These are phyloP conservation scores for Dasypolia templi DNA, from an alignment of 2,888 invertebrate species.

Conservation along the genomic window DNA sequence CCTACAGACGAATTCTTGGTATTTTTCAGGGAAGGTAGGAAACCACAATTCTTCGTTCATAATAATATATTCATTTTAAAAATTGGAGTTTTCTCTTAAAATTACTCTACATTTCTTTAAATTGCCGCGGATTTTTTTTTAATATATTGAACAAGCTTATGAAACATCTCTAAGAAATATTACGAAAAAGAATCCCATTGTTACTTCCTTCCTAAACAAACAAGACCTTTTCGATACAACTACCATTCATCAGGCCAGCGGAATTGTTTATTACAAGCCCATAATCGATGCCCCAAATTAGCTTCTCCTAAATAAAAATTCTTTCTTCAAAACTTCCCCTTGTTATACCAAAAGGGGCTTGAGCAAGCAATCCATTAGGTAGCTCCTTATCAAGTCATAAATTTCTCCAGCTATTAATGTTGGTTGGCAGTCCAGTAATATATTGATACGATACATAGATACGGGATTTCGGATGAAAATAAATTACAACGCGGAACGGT, in stretches of 20 bases:
- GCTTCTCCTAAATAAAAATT: slow-evolving; percentile 38
- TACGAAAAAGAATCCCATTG: slow-evolving; percentile 31
- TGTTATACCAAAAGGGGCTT: slow-evolving; percentile 33
- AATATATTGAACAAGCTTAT: slow-evolving; percentile 23
- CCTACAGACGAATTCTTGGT: not conserved
- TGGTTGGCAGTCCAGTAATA: slow-evolving; percentile 75
- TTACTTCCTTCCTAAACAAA: slow-evolving; percentile 41
- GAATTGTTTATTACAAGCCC: slow-evolving; percentile 59
- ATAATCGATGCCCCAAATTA: slow-evolving; percentile 60
- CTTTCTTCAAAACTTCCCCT: slow-evolving; percentile 36
- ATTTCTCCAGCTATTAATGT: slow-evolving; percentile 76
- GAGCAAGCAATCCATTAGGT: slow-evolving; percentile 82
- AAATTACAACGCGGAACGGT: slow-evolving; percentile 56
- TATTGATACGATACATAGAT: slow-evolving; percentile 71
- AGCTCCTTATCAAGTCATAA: slow-evolving; percentile 85
- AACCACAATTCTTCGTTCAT: not conserved
- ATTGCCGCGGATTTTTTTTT: not conserved
- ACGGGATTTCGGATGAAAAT: slow-evolving; percentile 52
- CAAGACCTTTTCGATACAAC: slow-evolving; percentile 51
- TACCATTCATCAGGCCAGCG: slow-evolving; percentile 38
- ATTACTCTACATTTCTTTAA: not conserved
- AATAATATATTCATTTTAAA: not conserved
- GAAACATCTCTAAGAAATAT: slow-evolving; percentile 15
- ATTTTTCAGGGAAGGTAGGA: not conserved
- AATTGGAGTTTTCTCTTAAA: not conserved